These are phyloP conservation scores for Buceros bicornis DNA, from an alignment of 2,797 vertebrate species.

Conservation along the genomic window DNA sequence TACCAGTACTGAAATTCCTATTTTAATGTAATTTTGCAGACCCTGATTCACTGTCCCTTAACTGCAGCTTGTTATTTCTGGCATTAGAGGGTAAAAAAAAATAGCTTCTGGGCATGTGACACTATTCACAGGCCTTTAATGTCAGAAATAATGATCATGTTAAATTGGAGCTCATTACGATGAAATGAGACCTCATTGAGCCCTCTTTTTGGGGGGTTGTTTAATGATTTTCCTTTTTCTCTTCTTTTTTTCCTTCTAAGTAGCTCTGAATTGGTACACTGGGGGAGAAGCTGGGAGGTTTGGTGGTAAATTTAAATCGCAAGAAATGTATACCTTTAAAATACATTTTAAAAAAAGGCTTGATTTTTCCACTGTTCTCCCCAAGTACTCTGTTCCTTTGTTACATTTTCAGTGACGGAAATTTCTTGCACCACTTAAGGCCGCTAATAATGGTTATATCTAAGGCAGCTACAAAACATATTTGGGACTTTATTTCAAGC, in stretches of 20 bases:
- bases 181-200: conserved; percentile 82
- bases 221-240: conserved; percentile 77
- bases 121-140: conserved; percentile 84
- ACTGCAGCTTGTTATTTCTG: conserved; percentile 84
- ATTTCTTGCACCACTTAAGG: conserved; percentile 78
- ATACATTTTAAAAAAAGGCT: conserved; percentile 21
- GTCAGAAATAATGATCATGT: conserved; percentile 85
- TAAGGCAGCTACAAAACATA: conserved; percentile 76
- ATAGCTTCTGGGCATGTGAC: conserved; percentile 84
- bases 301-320: conserved; percentile 76
- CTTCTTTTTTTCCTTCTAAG: conserved; percentile 68
- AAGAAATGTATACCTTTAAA: conserved; percentile 69
- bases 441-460: conserved; percentile 75
- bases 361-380: conserved; percentile 76
- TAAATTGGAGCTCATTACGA: conserved; percentile 86
- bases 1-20: conserved; percentile 55
- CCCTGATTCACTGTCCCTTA: conserved; percentile 78
- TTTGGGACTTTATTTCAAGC: conserved; percentile 78
- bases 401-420: conserved; percentile 70
- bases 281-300: conserved; percentile 70
- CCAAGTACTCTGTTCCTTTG: conserved; percentile 74
- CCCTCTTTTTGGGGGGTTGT: conserved; percentile 74
- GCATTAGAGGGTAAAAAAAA: conserved; percentile 81
- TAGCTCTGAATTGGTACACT: conserved; percentile 71
- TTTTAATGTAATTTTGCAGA: conserved; percentile 73